Evolutionary conservation across 2,888 invertebrate genomes (phyloP).

Genomic region (Hoplodrina blanda): DNA sequence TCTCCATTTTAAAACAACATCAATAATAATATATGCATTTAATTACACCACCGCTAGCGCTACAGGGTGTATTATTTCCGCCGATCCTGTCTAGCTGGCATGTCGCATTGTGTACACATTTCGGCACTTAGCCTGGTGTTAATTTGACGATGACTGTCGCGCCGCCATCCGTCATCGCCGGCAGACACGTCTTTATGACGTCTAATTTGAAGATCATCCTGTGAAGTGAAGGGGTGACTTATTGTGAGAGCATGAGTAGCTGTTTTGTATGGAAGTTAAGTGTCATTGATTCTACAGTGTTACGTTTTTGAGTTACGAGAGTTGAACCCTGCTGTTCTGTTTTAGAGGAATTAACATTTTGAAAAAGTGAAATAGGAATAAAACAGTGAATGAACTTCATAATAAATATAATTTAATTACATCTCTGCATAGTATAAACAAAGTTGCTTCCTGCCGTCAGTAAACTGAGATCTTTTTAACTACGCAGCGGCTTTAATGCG

Average conservation of each 20-base stretch:
- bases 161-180: conserved; percentile 86
- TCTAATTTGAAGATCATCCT: conserved; percentile 87
- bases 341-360: not conserved
- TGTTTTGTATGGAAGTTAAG: conserved; percentile 71
- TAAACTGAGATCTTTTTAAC: too few species aligned
- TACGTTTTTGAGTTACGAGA: conserved; percentile 43
- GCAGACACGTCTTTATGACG: conserved; percentile 83
- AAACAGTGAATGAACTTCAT: too few species aligned
- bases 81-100: conserved; percentile 70
- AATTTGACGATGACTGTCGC: conserved; percentile 88
- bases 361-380: not conserved
- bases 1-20: conserved; percentile 25
- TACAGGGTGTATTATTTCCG: conserved; percentile 71
- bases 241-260: conserved; percentile 83
- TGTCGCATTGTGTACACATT: conserved; percentile 85
- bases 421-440: too few species aligned
- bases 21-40: conserved; percentile 52
- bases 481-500: too few species aligned
- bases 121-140: conserved; percentile 87
- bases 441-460: too few species aligned
- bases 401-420: too few species aligned
- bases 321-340: conserved; percentile 1
- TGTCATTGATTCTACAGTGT: conserved; percentile 58
- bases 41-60: conserved; percentile 50
- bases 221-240: conserved; percentile 82